Evolutionary conservation across 2,888 invertebrate genomes (phyloP).

Genomic region (Lasioglossum zephyrum): DNA sequence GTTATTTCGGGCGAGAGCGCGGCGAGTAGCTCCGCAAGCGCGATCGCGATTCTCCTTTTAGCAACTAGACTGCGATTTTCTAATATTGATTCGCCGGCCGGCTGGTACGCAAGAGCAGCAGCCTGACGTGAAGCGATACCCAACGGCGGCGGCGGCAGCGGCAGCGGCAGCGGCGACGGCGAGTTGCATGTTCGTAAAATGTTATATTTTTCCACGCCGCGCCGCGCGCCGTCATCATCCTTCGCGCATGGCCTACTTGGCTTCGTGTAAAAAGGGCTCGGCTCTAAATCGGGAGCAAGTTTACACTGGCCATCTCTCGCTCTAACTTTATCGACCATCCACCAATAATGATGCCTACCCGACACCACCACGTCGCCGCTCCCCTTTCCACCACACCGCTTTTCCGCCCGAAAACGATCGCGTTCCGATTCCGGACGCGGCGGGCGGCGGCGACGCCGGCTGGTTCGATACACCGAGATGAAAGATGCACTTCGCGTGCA

Average conservation of each 20-base stretch:
- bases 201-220: constrained; percentile 70
- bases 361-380: constrained; percentile 34
- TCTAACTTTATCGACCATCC: constrained; percentile 70
- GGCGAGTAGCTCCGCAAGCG: constrained; percentile 7
- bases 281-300: constrained; percentile 78
- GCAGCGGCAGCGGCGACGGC: constrained; percentile 29
- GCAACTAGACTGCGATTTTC: constrained; percentile 55
- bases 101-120: constrained; percentile 36
- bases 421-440: constrained; percentile 21
- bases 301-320: constrained; percentile 70
- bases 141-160: constrained; percentile 23
- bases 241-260: constrained; percentile 73
- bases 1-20: constrained; percentile 29
- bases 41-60: constrained; percentile 50
- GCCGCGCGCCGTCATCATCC: constrained; percentile 63
- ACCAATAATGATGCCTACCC: constrained; percentile 62
- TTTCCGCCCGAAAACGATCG: constrained; percentile 45
- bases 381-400: constrained; percentile 21
- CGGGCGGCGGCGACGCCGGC: not conserved
- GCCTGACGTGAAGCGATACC: constrained; percentile 41
- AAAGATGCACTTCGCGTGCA: constrained; percentile 34
- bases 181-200: constrained; percentile 63
- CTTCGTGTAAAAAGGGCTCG: constrained; percentile 76
- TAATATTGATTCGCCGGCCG: constrained; percentile 54
- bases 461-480: constrained; percentile 19